These are phyloP conservation scores for Blennius ocellaris DNA, from an alignment of 2,113 vertebrate genomes.

Conservation along the genomic window DNA sequence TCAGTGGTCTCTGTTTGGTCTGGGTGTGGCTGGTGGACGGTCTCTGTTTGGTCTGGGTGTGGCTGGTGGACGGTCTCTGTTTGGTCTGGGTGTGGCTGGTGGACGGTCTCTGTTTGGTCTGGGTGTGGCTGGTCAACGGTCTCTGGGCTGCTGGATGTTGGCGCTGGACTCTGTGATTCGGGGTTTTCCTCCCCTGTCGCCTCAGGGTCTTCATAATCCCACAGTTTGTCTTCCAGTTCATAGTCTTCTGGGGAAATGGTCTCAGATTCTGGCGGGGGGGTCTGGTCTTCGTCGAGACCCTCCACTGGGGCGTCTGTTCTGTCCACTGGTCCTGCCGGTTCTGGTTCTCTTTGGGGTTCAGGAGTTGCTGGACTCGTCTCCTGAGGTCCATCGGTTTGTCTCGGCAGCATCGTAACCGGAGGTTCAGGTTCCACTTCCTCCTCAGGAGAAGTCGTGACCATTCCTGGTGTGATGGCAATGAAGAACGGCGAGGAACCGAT, in stretches of 20 bases:
- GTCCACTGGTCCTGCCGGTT: neutral
- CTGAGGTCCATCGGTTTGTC: slow-evolving; percentile 14
- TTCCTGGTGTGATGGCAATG: slow-evolving; percentile 57
- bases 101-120: neutral
- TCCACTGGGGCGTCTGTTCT: slow-evolving; percentile 13
- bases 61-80: neutral
- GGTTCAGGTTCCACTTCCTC: neutral
- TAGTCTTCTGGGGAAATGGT: neutral
- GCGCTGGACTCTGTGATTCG: slow-evolving; percentile 1
- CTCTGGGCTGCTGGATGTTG: neutral
- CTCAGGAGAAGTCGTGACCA: slow-evolving; percentile 43
- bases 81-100: neutral
- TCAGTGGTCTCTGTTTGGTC: neutral
- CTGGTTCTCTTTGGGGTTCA: slow-evolving; percentile 1
- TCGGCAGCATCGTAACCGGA: slow-evolving; percentile 15
- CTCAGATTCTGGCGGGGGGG: neutral
- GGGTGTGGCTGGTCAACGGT: neutral
- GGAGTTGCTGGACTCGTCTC: neutral
- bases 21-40: neutral
- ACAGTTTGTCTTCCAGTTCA: neutral
- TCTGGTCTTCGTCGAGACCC: slow-evolving; percentile 63
- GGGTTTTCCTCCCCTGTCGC: neutral
- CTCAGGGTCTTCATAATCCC: slow-evolving; percentile 7
- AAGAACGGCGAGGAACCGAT: slow-evolving; percentile 83
- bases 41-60: slow-evolving; percentile 1